Evolutionary conservation across 2,113 vertebrate genomes (phyloP).

Genomic region (Montifringilla adamsi): DNA sequence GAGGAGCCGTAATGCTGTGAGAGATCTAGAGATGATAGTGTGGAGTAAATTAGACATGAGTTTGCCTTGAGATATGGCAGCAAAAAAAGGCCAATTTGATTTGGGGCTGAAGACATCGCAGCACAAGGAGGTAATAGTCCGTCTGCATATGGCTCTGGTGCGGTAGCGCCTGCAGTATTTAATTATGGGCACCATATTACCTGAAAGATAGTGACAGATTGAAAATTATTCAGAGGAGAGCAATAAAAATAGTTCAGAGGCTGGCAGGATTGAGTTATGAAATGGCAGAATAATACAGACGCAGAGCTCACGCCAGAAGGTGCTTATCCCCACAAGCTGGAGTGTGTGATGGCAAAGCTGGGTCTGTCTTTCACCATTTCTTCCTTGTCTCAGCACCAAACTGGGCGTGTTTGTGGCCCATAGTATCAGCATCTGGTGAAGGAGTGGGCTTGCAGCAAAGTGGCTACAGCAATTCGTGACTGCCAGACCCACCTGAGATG

Average conservation of each 20-base stretch:
- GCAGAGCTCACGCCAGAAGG: fast-evolving
- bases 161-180: constrained; percentile 55
- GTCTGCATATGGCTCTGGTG: constrained; percentile 51
- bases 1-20: constrained; percentile 41
- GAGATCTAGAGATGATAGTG: constrained; percentile 51
- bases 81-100: constrained; percentile 62
- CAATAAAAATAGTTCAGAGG: constrained; percentile 60
- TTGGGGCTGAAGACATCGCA: constrained; percentile 58
- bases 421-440: background rate
- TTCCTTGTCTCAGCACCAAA: background rate
- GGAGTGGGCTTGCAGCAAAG: background rate
- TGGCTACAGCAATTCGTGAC: background rate
- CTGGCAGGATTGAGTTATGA: constrained; percentile 57
- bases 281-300: background rate
- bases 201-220: constrained; percentile 63
- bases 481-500: background rate
- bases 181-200: constrained; percentile 61
- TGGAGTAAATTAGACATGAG: constrained; percentile 62
- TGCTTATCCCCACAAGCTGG: background rate
- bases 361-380: background rate
- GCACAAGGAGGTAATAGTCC: constrained; percentile 36
- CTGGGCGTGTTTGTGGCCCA: background rate
- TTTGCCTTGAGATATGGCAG: constrained; percentile 68
- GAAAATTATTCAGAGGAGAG: constrained; percentile 67
- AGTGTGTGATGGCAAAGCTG: background rate